Conservation (phyloP, 2,888 invertebrate species). For the Andrena chrysosceles region DNA sequence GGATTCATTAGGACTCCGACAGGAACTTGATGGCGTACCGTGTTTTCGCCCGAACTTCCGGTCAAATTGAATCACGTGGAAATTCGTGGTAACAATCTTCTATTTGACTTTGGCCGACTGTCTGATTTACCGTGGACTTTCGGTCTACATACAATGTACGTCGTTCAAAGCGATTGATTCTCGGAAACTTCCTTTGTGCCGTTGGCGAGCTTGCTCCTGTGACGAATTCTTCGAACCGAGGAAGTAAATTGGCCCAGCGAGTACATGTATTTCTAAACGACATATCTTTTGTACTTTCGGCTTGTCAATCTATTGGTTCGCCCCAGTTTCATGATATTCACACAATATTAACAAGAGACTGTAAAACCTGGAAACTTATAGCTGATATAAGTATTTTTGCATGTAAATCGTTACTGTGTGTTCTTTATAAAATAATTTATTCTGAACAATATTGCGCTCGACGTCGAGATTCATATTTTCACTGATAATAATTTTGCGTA, state of each 20-base stretch:
- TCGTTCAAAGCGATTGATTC: conserved; percentile 22
- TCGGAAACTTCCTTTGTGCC: conserved; percentile 2
- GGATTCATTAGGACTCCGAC: conserved; percentile 67
- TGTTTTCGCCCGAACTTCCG: conserved; percentile 70
- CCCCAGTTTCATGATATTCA: no score
- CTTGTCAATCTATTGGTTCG: no score
- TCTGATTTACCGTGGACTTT: conserved; percentile 74
- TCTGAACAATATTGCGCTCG: no score
- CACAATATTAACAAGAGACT: no score
- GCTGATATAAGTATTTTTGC: no score
- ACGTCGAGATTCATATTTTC: no score
- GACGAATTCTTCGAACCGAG: neutral
- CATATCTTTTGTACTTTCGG: no score
- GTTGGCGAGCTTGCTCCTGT: neutral
- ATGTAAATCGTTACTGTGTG: no score
- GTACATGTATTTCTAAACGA: neutral
- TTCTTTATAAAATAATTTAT: no score
- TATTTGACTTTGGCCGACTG: conserved; percentile 79
- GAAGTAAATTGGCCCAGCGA: conserved; percentile 13
- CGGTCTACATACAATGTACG: conserved; percentile 30
- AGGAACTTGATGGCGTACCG: conserved; percentile 35
- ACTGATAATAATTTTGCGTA: no score
- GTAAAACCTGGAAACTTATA: no score
- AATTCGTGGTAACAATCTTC: conserved; percentile 77
- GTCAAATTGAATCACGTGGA: conserved; percentile 76